phyloP scores from a whole-genome alignment of 2,888 invertebrate species.

The Apamea sordens region DNA sequence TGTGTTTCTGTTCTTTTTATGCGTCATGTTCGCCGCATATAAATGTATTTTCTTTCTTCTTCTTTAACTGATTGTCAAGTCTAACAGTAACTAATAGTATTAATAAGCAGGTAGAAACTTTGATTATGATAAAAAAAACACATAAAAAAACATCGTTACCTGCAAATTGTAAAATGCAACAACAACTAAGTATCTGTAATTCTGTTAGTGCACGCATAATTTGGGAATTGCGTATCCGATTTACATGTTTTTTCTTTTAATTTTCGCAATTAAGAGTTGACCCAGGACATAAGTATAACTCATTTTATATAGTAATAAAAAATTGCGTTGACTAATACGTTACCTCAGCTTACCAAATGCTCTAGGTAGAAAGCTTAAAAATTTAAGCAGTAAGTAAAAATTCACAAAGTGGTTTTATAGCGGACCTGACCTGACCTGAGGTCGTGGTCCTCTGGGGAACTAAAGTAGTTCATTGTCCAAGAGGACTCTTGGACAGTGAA shows the following conservation, averaged over 20 bases:
- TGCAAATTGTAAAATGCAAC: not conserved
- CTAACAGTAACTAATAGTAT: too few species aligned
- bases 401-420: constrained; percentile 51
- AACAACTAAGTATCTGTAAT: too few species aligned
- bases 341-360: too few species aligned
- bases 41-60: too few species aligned
- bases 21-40: too few species aligned
- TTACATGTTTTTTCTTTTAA: not conserved
- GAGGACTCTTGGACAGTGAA: not conserved
- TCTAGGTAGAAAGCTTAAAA: constrained; percentile 24
- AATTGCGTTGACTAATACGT: not conserved
- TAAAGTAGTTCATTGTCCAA: constrained; percentile 40
- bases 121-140: too few species aligned
- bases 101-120: too few species aligned
- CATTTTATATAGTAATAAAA: too few species aligned
- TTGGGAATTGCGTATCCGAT: not conserved
- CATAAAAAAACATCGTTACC: not conserved
- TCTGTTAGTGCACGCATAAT: not conserved
- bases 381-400: constrained; percentile 49
- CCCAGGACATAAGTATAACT: too few species aligned
- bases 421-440: constrained; percentile 31
- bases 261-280: too few species aligned
- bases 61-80: too few species aligned
- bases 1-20: too few species aligned
- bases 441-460: constrained; percentile 41